Base-by-base conservation (phyloP, 2,113 vertebrate genomes). In the Nansenia antarctica region DNA sequence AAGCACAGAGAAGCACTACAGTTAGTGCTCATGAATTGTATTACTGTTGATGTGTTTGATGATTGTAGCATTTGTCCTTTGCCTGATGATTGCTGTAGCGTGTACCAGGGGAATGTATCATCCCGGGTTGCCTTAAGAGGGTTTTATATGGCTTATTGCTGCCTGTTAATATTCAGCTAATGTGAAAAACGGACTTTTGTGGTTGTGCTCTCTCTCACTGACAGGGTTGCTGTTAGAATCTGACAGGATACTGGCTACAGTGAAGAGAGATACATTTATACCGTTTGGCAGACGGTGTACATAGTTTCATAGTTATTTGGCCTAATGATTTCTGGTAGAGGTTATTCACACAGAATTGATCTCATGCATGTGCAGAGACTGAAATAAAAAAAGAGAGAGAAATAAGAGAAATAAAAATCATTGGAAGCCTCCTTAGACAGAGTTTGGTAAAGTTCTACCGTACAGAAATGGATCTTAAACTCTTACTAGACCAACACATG, bases 161-260 rank as follows among this genome's bases (percentile, higher is more conserved):
- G 53, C 69, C 75, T 76, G 81, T 82, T 83, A 88, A 86, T 85
- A 84, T 81, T 45, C 12, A 64, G 57, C 62, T 75, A 71, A 85
- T 75, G 82, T 70, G 68, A 61, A 67, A 69, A 76, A 58, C 74
- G 74, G 80, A 84, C 85, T 80, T 80, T 79, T 74, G 70, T 65
- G 53, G 64, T 62, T 9, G 62, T 67, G 61, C 67, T 70, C 12
- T 58, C 54, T 27, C 2, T 27, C 14, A 18, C 5, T 29, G 22
- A 12, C 26, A 29, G 24, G 9, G 26, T 55, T 55, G 6, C 26
- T 27, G 22, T n/a, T 18, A n/a, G n/a, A 47, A 12, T 1, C 2
- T 47, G 14, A 3, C 5, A 47, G 42, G 5, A 12, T 47, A 47
- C 53, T 14, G 26, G 26, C 9, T 15, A 26, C 14, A 29, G 27